A percentile compares a stretch with the other conserved stretches of the same genome.
Conservation (phyloP, 2,113 vertebrate genomes). For the Pipra filicauda region DNA sequence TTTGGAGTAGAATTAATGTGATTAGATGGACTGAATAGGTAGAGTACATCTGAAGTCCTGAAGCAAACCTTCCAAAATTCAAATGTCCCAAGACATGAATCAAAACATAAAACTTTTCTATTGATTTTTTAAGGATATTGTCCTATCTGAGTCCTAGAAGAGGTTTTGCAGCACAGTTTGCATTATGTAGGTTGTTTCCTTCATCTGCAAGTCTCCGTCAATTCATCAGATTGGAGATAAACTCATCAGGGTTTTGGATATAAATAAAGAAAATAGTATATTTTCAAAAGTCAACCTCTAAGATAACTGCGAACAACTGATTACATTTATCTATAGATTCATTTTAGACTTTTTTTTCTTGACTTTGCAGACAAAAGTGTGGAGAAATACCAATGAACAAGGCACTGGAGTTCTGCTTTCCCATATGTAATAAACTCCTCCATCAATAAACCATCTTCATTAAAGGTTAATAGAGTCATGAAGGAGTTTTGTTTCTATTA, state of each 20-base stretch:
- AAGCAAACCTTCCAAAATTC: neutral
- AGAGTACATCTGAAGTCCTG: neutral
- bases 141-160: neutral
- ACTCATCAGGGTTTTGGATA: neutral
- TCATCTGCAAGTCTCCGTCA: neutral
- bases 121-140: neutral
- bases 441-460: neutral
- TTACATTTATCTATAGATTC: neutral
- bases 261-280: neutral
- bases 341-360: neutral
- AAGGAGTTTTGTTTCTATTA: neutral
- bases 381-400: neutral
- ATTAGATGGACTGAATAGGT: neutral
- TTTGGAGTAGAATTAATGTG: neutral
- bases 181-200: neutral
- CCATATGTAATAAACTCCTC: no score
- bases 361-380: neutral
- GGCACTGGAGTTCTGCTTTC: neutral
- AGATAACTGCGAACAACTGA: neutral
- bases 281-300: neutral
- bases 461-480: neutral
- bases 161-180: neutral
- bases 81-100: fast-evolving
- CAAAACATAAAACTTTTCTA: neutral
- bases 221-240: neutral